Evolutionary conservation across 2,113 vertebrate species (phyloP).

Genomic region (Poecile atricapillus): DNA sequence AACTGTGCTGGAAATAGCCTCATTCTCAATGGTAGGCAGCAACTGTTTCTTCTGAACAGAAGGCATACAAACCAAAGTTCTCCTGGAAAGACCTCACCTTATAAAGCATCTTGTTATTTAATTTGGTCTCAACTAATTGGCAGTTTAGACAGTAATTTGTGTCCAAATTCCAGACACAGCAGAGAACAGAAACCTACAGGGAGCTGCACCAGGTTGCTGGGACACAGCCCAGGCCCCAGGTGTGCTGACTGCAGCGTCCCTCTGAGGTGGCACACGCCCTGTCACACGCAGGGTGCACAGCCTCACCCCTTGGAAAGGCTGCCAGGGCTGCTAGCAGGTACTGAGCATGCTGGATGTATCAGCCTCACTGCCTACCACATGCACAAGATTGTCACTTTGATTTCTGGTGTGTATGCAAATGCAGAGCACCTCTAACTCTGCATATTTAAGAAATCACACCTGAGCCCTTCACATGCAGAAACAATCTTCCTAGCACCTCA

Average conservation of each 20-base stretch:
- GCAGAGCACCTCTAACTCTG: neutral
- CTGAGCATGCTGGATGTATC: neutral
- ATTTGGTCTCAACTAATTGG: neutral
- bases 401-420: neutral
- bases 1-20: neutral
- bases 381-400: neutral
- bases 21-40: neutral
- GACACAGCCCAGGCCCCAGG: neutral
- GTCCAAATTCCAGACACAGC: neutral
- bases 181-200: neutral
- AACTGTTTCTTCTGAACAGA: neutral
- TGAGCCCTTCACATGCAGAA: neutral
- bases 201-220: neutral
- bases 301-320: neutral
- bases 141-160: neutral
- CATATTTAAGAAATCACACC: neutral
- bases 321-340: neutral
- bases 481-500: neutral
- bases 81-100: neutral
- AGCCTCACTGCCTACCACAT: neutral
- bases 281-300: accelerated
- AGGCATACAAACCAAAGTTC: neutral
- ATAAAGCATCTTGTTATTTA: neutral
- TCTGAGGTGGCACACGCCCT: neutral
- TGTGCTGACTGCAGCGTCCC: neutral